Evolutionary conservation across 2,888 invertebrate species (phyloP).

Genomic region (Campoplex capitator): DNA sequence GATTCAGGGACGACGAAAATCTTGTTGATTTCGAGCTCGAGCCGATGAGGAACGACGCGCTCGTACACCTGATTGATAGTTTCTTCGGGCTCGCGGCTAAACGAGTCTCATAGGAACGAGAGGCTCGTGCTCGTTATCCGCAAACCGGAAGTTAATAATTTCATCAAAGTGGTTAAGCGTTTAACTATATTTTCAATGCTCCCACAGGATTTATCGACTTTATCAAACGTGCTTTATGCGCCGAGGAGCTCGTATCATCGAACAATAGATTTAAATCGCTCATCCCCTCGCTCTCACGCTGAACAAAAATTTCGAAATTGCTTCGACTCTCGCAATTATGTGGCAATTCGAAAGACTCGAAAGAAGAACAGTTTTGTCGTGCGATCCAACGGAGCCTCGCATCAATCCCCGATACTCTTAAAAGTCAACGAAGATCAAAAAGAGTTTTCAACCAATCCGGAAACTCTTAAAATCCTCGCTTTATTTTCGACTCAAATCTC

Average conservation of each 20-base stretch:
- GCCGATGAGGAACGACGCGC: not conserved
- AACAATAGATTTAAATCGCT: constrained; percentile 41
- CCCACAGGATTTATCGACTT: constrained; percentile 35
- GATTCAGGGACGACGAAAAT: not conserved
- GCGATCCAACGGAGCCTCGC: not conserved
- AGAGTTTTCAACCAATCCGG: not conserved
- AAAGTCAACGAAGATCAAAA: not conserved
- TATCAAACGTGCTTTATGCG: constrained; percentile 7
- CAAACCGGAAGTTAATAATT: constrained; percentile 59
- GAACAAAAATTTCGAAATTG: too few species aligned
- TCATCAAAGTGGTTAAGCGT: constrained; percentile 62
- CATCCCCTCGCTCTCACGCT: too few species aligned
- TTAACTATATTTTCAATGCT: constrained; percentile 59
- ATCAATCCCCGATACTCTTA: not conserved
- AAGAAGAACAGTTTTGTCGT: too few species aligned
- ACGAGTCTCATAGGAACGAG: not conserved
- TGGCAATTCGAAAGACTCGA: too few species aligned
- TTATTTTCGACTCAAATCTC: not conserved
- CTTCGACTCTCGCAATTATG: too few species aligned
- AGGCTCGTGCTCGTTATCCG: not conserved
- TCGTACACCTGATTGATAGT: not conserved
- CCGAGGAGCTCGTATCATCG: not conserved
- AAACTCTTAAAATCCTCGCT: not conserved
- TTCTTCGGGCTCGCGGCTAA: not conserved
- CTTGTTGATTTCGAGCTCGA: not conserved